Base-by-base conservation (phyloP, 2,888 invertebrate species). In the Abrostola triplasia region DNA sequence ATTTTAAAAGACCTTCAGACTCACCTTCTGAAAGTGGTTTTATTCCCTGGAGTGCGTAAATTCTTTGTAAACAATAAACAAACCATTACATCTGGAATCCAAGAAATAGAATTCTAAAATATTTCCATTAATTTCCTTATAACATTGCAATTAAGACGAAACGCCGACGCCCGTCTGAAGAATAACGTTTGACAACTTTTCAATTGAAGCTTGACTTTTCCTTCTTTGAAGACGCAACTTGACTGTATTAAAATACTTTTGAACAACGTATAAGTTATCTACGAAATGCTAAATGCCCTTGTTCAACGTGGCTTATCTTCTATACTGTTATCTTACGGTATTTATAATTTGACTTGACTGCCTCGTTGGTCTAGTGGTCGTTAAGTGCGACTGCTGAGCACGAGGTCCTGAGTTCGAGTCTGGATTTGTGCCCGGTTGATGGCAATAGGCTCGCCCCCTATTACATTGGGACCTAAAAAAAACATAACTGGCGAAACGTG, bases 21-120 rank as follows among this genome's bases (percentile, higher is more conserved):
- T 67, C 64, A 73, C 64, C 73, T 66, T 76, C 52, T 67, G 59
- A 68, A 76, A 68, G 56, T 65, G 47, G 72, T 79, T 80, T 79
- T 71, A 82, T 73, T 75, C 58, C 59, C 41, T 12, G 40, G 4
- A 59, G 54, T n/a, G 51, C 47, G 57, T 72, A 73, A 74, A 82
- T 79, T 81, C 64, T 61, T 64, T 66, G 56, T 38, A 53, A 64
- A 64, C 73, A 70, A 70, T 71, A 74, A 79, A 71, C 64, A 58
- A 64, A 49, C 52, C 36, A 68, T 64, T 59, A 71, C 53, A 52
- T 51, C 36, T 73, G 54, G 62, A 68, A 62, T 68, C 53, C 64
- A 41, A 11, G 48, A 9, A 65, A 74, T 52, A 49, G 12, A 5
- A 10, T 38, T 54, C 37, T 53, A 41, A 70, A 70, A 73, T 66